Base-by-base conservation (phyloP, 2,113 vertebrate species). In the Hepsetus odoe region DNA sequence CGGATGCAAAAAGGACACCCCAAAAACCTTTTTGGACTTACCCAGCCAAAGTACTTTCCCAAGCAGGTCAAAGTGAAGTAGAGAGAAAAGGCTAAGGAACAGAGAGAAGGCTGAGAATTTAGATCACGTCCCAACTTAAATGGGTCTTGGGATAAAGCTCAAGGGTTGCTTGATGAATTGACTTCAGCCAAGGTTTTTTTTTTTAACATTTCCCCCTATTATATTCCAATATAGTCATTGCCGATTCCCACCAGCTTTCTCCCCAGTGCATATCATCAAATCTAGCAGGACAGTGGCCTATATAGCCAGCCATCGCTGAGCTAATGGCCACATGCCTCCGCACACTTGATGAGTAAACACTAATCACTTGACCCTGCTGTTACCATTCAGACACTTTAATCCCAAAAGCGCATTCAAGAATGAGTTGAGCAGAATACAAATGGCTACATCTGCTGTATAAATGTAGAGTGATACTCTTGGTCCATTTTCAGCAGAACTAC, bases 91-190 rank as follows among this genome's bases (percentile, higher is more conserved):
- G 42, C 56, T 11, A 14, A 42, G 40, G 32, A 35, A 76, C 28
- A 55, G 56, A 74, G 22, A 66, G 72, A 53, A 64, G 38, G 66
- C 38, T 56, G 13, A 26, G 71, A 79, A 75, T 83, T 55, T 71
- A 83, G 35, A 79, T 74, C 72, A 56, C 65, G 76, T 72, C 38
- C 38, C 16, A 11, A 38, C 40, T 79, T 62, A 44, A 80, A 73
- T 73, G 66, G 35, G 24, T 44, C 38, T 55, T 33, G 44, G 38
- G 69, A 79, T 32, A 58, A 40, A 28, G 33, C 30, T 22, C 42
- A 28, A 62, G 69, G 42, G 56, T 28, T n/a, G n/a, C 62, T 61
- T 65, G 66, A 82, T 78, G 44, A 77, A 82, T 62, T 28, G 35
- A 69, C 46, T 79, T 11, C 30, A 70, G 28, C 28, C n/a, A 24